Base-by-base conservation (phyloP, 2,797 vertebrate genomes). In the Alca torda region DNA sequence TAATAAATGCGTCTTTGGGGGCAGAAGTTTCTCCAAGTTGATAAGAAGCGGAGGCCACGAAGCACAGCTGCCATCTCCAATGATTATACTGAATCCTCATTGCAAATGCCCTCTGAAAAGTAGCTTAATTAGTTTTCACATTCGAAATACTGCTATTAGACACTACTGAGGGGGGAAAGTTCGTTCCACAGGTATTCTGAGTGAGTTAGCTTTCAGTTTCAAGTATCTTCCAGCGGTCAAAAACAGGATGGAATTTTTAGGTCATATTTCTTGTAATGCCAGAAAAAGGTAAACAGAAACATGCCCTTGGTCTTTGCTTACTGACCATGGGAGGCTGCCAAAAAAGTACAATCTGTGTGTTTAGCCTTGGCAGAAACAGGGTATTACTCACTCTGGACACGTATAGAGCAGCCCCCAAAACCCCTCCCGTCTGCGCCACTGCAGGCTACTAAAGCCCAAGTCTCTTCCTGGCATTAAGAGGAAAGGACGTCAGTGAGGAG, bases 221-320 rank as follows among this genome's bases (percentile, higher is more conserved):
- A 86, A 77, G 28, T 46, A n/a, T 37, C 72, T 43, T 54, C 63
- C 76, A 76, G 50, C 72, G 70, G 45, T 79, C 76, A 78, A 91
- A 96, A 96, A 70, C 19, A 3, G 30, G 37, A 59, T 41, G 25
- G 45, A 87, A 48, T 73, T 93, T 87, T 84, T 60, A 76, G 57
- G 84, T 81, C 79, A 51, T 53, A 18, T 28, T 86, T 26, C 85
- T 75, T 57, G 28, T 76, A 93, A 80, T 9, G 59, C 39, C 54
- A 89, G 54, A 65, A 81, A 91, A 87, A 91, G 14, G 51, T 91
- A 96, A 96, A 96, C 76, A 96, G 43, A 65, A 94, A 70, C 3
- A 3, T 83, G 95, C 80, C 95, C 95, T 96, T 96, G 94, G 81
- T 90, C 85, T 90, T 94, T 92, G 88, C 74, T 90, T 93, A 70